Evolutionary conservation across 2,888 invertebrate genomes (phyloP).

Genomic region (Melinaea menophilus): DNA sequence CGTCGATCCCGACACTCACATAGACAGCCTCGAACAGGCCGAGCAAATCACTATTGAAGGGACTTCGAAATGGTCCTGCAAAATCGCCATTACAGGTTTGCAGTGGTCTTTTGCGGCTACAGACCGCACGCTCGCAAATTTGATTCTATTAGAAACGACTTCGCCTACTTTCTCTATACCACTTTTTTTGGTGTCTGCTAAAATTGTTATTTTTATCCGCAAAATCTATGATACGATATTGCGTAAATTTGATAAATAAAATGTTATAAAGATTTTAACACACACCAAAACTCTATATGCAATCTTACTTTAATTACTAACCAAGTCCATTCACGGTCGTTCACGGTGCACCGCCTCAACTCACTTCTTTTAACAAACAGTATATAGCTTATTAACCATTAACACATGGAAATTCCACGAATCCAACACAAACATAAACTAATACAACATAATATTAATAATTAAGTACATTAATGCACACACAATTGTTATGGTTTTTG

Average conservation of each 20-base stretch:
- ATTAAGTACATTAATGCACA: conserved; percentile 18
- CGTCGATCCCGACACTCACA: conserved; percentile 98
- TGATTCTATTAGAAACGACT: conserved; percentile 75
- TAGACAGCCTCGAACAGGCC: conserved; percentile 98
- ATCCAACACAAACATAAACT: conserved; percentile 56
- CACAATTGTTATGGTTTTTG: conserved; percentile 15
- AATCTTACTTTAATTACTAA: conserved; percentile 65
- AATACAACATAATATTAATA: conserved; percentile 25
- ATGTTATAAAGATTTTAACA: conserved; percentile 41
- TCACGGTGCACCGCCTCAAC: conserved; percentile 67
- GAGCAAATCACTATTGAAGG: conserved; percentile 99
- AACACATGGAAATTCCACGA: conserved; percentile 74
- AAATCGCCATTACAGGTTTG: conserved; percentile 99
- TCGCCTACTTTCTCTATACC: conserved; percentile 68
- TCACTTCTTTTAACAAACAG: conserved; percentile 57
- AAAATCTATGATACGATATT: background rate
- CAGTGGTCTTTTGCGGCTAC: conserved; percentile 76
- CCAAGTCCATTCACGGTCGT: conserved; percentile 67
- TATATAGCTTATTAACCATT: conserved; percentile 59
- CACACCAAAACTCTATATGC: conserved; percentile 64
- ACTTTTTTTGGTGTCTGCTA: conserved; percentile 65
- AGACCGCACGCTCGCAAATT: conserved; percentile 75
- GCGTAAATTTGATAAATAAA: conserved; percentile 9
- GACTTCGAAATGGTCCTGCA: conserved; percentile 99
- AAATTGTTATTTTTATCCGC: conserved; percentile 23